These are phyloP conservation scores for Phytoseiulus persimilis DNA, from an alignment of 2,888 invertebrate genomes.

Conservation along the genomic window DNA sequence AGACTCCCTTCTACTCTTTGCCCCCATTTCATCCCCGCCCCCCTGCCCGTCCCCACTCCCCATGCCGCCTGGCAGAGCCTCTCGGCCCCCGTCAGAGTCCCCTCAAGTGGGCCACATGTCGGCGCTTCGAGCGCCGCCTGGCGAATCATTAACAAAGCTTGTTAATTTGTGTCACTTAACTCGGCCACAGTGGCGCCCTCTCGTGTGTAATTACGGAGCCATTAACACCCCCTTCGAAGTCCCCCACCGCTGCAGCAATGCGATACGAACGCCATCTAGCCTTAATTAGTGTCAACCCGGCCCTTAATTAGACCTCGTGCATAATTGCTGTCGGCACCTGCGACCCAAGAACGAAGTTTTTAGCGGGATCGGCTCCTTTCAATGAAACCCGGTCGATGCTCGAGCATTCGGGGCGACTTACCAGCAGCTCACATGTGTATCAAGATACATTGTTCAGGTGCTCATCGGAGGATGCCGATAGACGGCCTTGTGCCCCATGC, in stretches of 20 bases:
- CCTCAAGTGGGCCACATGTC: not conserved
- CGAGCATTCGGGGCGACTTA: not conserved
- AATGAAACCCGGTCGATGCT: no score
- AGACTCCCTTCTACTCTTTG: constrained; percentile 35
- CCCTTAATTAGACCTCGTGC: constrained; percentile 27
- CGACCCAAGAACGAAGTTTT: not conserved
- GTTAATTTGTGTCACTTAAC: constrained; percentile 39
- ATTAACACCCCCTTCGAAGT: constrained; percentile 36
- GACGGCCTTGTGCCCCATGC: not conserved
- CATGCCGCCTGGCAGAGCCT: not conserved
- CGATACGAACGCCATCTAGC: constrained; percentile 32
- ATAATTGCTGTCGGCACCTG: not conserved
- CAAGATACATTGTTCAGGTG: not conserved
- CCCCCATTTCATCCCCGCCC: not conserved
- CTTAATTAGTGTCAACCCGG: constrained; percentile 30
- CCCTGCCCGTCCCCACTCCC: not conserved
- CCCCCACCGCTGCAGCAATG: constrained; percentile 18
- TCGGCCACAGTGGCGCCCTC: constrained; percentile 34
- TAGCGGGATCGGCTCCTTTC: no score
- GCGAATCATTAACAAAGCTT: constrained; percentile 37
- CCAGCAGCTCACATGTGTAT: not conserved
- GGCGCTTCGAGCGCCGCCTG: constrained; percentile 37
- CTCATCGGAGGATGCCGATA: not conserved
- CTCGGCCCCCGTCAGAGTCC: not conserved
- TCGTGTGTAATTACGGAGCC: constrained; percentile 38